Evolutionary conservation across 2,888 invertebrate species (phyloP).

Genomic region (Dorcus parallelipipedus): DNA sequence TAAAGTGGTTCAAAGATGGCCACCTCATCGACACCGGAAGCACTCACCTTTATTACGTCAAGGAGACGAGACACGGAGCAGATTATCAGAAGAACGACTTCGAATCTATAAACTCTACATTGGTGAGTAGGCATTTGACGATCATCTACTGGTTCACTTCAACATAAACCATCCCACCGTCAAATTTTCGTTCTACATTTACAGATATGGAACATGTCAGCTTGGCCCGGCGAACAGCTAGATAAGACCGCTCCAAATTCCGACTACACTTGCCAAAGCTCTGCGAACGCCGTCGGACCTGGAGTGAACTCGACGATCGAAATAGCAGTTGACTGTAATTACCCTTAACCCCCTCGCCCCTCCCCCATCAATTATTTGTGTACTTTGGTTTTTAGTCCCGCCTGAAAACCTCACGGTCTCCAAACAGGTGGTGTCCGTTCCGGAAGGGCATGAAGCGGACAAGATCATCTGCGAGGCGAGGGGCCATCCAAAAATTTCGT

Average conservation of each 20-base stretch:
- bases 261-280: slow-evolving; percentile 80
- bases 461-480: slow-evolving; percentile 58
- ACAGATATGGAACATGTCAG: slow-evolving; percentile 80
- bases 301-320: slow-evolving; percentile 81
- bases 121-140: slow-evolving; percentile 54
- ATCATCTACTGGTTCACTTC: too few species aligned
- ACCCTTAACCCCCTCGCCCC: background rate
- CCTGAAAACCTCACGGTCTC: slow-evolving; percentile 84
- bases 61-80: slow-evolving; percentile 64
- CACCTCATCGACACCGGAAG: slow-evolving; percentile 59
- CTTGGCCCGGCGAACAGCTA: slow-evolving; percentile 75
- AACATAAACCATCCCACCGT: too few species aligned
- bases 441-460: slow-evolving; percentile 56
- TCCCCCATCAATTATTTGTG: background rate
- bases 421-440: slow-evolving; percentile 52
- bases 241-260: slow-evolving; percentile 75
- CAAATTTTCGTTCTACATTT: background rate
- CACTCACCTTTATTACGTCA: slow-evolving; percentile 65
- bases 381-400: slow-evolving; percentile 56
- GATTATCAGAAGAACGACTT: slow-evolving; percentile 81
- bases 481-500: slow-evolving; percentile 69
- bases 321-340: slow-evolving; percentile 88
- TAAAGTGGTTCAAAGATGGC: slow-evolving; percentile 82
- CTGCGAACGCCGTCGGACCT: slow-evolving; percentile 71
- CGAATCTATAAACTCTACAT: slow-evolving; percentile 81